Base-by-base conservation (phyloP, 2,797 vertebrate species). In the Strix occidentalis region DNA sequence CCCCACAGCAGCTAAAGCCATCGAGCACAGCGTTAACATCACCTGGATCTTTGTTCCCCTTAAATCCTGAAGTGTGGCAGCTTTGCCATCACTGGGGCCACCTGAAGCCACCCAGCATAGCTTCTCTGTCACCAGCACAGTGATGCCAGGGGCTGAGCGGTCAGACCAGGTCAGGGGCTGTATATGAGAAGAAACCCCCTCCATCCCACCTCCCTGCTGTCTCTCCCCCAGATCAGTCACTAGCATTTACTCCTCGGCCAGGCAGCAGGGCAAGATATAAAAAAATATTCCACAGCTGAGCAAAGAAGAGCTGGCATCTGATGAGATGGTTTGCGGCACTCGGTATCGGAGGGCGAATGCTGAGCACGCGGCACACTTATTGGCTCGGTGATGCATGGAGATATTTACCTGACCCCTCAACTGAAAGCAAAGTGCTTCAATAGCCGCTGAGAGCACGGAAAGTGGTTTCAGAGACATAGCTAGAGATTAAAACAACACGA, bases 261-360 rank as follows among this genome's bases (percentile, higher is more conserved):
- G 46, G 43, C 60, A 83, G 43, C 54, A 13, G 68, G n/a, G 24
- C n/a, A 74, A 58, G 45, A 24, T 31, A 29, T 60, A 68, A 37
- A 60, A 16, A 64, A 61, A 5, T 37, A 41, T 33, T 39, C 25
- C 56, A 10, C 14, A 24, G 56, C 51, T 31, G 37, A 68, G 69
- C 45, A 37, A 48, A n/a, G 50, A 16, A 20, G 61, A 43, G 69
- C 61, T 61, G 11, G 28, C 20, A 29, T 7, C 41, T 37, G 41
- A 29, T 12, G 61, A 68, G 61, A 6, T 6, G n/a, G 29, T 82
- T 54, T 53, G n/a, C 13, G 11, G 78, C 12, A 6, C 66, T 45
- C 0, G 0, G 39, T 41, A 23, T 16, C 2, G 0, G 50, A 60
- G 56, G 46, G 76, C 0, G 2, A 68, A 56, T 5, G 45, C 51